Evolutionary conservation across 2,888 invertebrate genomes (phyloP).

Genomic region (Xylocampa areola): DNA sequence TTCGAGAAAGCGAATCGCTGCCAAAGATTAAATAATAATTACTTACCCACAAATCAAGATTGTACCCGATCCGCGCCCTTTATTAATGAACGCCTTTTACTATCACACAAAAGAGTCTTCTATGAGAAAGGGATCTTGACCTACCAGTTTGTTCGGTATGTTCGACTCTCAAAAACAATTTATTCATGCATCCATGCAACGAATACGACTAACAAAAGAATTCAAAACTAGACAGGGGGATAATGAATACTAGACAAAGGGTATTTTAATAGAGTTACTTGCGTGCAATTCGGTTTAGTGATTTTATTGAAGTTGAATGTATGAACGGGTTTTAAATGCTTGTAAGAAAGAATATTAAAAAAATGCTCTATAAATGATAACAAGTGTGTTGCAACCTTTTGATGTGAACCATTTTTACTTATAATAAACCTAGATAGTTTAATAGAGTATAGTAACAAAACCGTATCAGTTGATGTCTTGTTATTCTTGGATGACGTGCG

Average conservation of each 20-base stretch:
- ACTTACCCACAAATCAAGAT: constrained; percentile 69
- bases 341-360: constrained; percentile 54
- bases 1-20: constrained; percentile 50
- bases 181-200: constrained; percentile 88
- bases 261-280: constrained; percentile 87
- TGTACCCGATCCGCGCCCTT: constrained; percentile 83
- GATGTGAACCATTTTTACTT: constrained; percentile 33
- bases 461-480: constrained; percentile 66
- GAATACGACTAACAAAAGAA: constrained; percentile 85
- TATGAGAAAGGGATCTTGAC: constrained; percentile 90
- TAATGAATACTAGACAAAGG: constrained; percentile 88
- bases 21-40: constrained; percentile 75
- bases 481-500: constrained; percentile 83
- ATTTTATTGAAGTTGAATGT: constrained; percentile 66
- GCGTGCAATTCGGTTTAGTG: constrained; percentile 82
- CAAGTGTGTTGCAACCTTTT: constrained; percentile 29
- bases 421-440: constrained; percentile 22
- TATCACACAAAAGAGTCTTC: constrained; percentile 85
- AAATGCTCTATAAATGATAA: constrained; percentile 42
- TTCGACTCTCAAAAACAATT: constrained; percentile 87
- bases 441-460: constrained; percentile 32
- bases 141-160: constrained; percentile 87
- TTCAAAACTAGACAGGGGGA: constrained; percentile 88
- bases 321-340: constrained; percentile 67
- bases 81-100: constrained; percentile 86